Evolutionary conservation across 2,113 vertebrate species (phyloP), one percentile per base, ranked within the genome.

Genomic region (Caretta caretta): DNA sequence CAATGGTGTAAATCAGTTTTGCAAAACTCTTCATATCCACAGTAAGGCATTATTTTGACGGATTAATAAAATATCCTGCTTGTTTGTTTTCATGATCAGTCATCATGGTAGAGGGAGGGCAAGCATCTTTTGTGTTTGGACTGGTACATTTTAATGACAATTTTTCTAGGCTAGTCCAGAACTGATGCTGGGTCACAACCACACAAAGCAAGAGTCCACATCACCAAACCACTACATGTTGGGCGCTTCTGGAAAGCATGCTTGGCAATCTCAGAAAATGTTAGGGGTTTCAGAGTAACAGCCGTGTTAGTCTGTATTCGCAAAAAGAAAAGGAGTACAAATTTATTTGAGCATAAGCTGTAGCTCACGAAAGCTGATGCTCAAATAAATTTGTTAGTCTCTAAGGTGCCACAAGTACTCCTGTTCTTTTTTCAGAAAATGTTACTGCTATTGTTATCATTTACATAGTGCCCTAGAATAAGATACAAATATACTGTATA

Each of bases 391-490:
- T 49, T 49, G 48, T 49, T 49, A 49, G 48, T 49, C 48, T 49
- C 48, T 49, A 49, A 9, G 48, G 48, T 49, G 48, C 48, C 48
- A 49, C 48, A 49, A 49, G 48, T 49, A 49, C 48, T 49, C 48
- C 48, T 49, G 48, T 49, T 49, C 48, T 49, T 49, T 49, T 49
- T 49, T 11, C 42, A 42, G 5, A 42, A 42, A 38, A 1, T 10
- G 22, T 54, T 0, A 0, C 5, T 54, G 3, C 13, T 59, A 2
- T 5, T 38, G 16, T 85, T 62, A 56, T 25, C 29, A 3, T 79
- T 62, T 22, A 0, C 35, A 8, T 51, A 35, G 5, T 0, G 0
- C 38, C 10, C 72, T 25, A 12, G 19, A 76, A 42, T 76, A 76
- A 31, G 10, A 31, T 31, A 31, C 59, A 62, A 62, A 62, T 62